Percentiles rank a stretch among this genome's conserved stretches.
Conservation (phyloP, 2,113 vertebrate species). For the Muntiacus reevesi region DNA sequence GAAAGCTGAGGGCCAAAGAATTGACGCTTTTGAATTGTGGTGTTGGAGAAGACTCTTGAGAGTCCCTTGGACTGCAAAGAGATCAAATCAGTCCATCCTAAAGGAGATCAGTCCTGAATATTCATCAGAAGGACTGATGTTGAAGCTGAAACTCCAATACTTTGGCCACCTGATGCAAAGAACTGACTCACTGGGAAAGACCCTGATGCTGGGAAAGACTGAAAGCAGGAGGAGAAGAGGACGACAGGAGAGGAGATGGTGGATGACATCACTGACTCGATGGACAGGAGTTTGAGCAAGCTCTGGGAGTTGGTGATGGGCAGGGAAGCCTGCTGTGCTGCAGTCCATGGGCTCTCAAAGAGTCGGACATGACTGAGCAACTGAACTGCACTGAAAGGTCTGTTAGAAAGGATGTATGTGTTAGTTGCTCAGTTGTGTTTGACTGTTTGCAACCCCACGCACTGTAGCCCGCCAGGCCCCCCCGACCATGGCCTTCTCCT, state of each 20-base stretch:
- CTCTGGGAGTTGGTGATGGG: not conserved
- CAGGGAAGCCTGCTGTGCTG: not conserved
- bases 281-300: not conserved
- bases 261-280: not conserved
- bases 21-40: not conserved
- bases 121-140: accelerated
- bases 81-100: not conserved
- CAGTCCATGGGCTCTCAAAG: not conserved
- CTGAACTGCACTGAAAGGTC: not conserved
- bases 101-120: not conserved
- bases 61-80: not conserved
- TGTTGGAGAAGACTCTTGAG: not conserved
- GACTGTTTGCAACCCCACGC: not conserved
- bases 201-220: not conserved
- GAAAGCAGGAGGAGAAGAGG: not conserved
- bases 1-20: not conserved
- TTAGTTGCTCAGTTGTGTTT: not conserved
- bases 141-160: not conserved
- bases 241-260: not conserved
- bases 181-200: not conserved
- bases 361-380: not conserved
- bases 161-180: accelerated
- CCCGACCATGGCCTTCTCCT: too few relatives aligned
- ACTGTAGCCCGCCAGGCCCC: not conserved
- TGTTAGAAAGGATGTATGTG: not conserved